Conservation (phyloP, 1,140 invertebrate species). For the Eriosoma lanigerum region DNA sequence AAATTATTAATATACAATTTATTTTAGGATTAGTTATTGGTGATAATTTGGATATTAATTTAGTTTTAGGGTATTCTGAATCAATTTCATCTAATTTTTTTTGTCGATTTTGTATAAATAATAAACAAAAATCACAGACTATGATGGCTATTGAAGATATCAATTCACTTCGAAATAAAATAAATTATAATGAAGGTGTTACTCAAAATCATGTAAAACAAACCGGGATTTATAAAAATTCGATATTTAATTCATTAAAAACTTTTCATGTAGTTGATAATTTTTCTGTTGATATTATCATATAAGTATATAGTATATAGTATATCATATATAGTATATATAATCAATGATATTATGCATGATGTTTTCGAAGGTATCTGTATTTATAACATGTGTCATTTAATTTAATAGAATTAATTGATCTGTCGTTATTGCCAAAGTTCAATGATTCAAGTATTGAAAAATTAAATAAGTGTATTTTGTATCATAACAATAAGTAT, state of each 20-base stretch:
- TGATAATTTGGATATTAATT: slow-evolving; percentile 26
- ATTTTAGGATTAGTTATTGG: background rate
- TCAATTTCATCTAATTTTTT: background rate
- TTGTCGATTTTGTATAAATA: slow-evolving; percentile 19
- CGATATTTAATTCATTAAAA: background rate
- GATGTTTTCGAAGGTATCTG: slow-evolving; percentile 3
- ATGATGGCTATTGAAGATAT: slow-evolving; percentile 5
- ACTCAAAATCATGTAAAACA: background rate
- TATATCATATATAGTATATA: too few species aligned
- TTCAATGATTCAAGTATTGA: background rate
- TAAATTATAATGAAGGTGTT: slow-evolving; percentile 17
- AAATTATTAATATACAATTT: too few species aligned
- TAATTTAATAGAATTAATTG: background rate
- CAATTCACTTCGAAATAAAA: background rate
- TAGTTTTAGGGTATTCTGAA: background rate
- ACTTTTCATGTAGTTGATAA: background rate
- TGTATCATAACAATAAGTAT: background rate
- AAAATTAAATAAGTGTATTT: background rate
- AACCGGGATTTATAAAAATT: background rate
- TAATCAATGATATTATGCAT: too few species aligned
- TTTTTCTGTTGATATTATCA: background rate
- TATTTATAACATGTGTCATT: background rate
- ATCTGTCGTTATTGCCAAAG: background rate
- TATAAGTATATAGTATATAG: too few species aligned
- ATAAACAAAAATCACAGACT: background rate